Base-by-base conservation (phyloP, 2,113 vertebrate species). In the Scolopax mira region DNA sequence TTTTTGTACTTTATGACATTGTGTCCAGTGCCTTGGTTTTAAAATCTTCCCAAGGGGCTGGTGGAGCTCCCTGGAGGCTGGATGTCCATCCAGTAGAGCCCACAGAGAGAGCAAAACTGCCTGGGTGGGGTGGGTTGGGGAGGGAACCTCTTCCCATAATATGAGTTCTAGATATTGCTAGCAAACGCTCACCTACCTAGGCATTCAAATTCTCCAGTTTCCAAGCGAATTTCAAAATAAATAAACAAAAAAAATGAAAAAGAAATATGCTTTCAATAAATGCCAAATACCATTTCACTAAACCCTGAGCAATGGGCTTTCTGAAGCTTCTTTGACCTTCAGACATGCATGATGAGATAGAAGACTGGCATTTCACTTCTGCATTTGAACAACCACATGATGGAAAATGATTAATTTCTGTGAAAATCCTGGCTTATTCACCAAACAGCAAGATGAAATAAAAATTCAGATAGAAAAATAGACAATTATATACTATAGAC, bases 401-500 rank as follows among this genome's bases (percentile, higher is more conserved):
- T 13, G 10, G 33, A 37, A 65, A 93, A 65, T 23, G 5, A 78
- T 27, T 42, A 22, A 81, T 57, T 72, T 72, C 65, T n/a, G 6
- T 27, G 61, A 79, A 69, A 89, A 52, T 28, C 39, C 49, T 18
- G 39, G 58, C 57, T 72, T 78, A 18, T 23, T 78, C 49, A 57
- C 57, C 73, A 75, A 81, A 67, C 65, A 85, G 52, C 44, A 8
- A 70, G 65, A 86, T 41, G 42, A 84, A 94, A 81, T 75, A 85
- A 85, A 74, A 72, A 87, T 21, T 61, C 86, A 72, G 81, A 75
- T 65, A 65, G 89, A 65, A 91, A 94, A 91, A 85, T 13, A 93
- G 91, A 65, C 83, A 69, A 85, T 89, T 86, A 92, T 5, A 13
- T 28, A 51, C 57, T 31, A 60, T 6, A 67, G 69, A 35, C 83